Conservation (phyloP, 2,113 vertebrate species). For the Aphyosemion australe region DNA sequence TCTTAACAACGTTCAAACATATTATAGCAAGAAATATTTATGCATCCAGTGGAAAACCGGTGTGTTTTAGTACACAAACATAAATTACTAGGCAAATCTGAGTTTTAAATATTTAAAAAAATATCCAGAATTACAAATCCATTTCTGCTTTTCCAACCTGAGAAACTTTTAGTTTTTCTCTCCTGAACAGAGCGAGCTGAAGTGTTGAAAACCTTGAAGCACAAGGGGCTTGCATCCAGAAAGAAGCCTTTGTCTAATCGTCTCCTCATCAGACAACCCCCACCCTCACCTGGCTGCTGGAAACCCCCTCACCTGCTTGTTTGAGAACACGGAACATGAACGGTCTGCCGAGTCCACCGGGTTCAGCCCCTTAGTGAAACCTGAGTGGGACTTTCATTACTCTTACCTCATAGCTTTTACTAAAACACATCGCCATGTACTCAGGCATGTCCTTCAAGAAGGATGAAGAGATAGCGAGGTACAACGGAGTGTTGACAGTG, state of each 20-base stretch:
- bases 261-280: conserved; percentile 5
- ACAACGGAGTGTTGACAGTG: conserved; percentile 30
- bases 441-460: conserved; percentile 35
- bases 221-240: neutral
- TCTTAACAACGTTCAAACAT: too few relatives aligned
- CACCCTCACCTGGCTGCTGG: conserved; percentile 6
- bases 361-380: conserved; percentile 17
- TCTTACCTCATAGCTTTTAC: conserved; percentile 29
- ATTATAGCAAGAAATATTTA: too few relatives aligned
- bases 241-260: conserved; percentile 29
- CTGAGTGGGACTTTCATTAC: conserved; percentile 17
- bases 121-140: neutral
- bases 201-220: conserved; percentile 32
- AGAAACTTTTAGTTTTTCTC: neutral
- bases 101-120: too few relatives aligned
- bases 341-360: neutral
- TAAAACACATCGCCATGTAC: conserved; percentile 16
- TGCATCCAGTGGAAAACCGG: too few relatives aligned
- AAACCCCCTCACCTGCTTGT: conserved; percentile 10
- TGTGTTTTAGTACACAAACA: too few relatives aligned
- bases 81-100: too few relatives aligned
- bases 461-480: conserved; percentile 15
- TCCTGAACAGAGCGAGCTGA: conserved; percentile 17
- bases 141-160: neutral
- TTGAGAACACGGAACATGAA: neutral